These are phyloP conservation scores for Hozukius guyotensis DNA, from an alignment of 2,797 vertebrate genomes.

Conservation along the genomic window DNA sequence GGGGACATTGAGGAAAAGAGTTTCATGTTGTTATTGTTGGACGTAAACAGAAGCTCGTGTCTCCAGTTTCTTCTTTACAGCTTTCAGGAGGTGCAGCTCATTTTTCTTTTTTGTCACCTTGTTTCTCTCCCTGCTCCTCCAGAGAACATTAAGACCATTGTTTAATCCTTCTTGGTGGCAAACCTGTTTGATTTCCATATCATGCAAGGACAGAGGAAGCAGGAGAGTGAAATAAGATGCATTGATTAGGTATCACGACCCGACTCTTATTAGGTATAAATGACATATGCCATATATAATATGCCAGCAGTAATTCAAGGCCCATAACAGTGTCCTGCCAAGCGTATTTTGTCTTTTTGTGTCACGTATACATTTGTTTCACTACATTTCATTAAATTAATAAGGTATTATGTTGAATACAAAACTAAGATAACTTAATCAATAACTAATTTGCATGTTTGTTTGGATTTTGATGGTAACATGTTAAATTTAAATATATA, in stretches of 20 bases:
- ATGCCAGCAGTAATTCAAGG: neutral
- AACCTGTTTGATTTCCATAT: neutral
- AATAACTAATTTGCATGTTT: no score
- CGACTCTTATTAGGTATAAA: neutral
- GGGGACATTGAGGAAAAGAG: neutral
- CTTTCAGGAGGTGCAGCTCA: neutral
- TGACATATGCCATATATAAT: neutral
- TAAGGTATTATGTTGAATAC: no score
- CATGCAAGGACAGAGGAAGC: neutral
- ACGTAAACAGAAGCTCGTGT: neutral
- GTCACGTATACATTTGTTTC: no score
- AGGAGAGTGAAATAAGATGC: neutral
- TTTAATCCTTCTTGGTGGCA: neutral
- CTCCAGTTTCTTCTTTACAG: neutral
- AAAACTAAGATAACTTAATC: no score
- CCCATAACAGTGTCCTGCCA: neutral
- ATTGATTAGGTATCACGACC: neutral
- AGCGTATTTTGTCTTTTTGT: no score
- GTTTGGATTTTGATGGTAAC: no score
- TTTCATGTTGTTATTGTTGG: conserved; percentile 3
- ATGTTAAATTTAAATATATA: no score
- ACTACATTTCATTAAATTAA: no score
- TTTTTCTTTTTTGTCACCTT: neutral
- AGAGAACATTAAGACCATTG: neutral
- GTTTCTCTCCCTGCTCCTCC: neutral